Evolutionary conservation across 92 coral and sea anemone genomes (phyloP).

Genomic region (Ricordea florida): DNA sequence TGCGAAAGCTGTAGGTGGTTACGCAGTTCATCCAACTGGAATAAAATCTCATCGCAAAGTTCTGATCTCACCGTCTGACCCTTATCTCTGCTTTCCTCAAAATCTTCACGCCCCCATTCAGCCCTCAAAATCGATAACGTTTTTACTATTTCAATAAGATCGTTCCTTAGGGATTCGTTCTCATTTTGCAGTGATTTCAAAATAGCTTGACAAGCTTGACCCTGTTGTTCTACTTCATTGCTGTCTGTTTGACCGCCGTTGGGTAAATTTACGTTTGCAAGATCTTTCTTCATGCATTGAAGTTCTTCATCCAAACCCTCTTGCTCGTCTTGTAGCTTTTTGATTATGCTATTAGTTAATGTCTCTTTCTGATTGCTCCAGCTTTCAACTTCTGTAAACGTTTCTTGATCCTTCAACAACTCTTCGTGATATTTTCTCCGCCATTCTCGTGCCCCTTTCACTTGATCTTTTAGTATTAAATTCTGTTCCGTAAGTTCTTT

Average conservation of each 20-base stretch:
- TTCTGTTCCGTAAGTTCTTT: slow-evolving; percentile 33
- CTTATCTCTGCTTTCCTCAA: not conserved
- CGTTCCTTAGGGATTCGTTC: slow-evolving; percentile 14
- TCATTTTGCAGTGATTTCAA: not conserved
- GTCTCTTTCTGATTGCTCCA: not conserved
- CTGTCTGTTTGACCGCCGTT: no score
- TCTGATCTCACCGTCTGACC: no score
- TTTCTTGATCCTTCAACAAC: not conserved
- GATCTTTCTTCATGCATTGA: slow-evolving; percentile 2
- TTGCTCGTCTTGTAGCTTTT: slow-evolving; percentile 16
- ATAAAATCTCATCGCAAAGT: no score
- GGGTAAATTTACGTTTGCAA: not conserved
- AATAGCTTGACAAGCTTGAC: slow-evolving; percentile 3
- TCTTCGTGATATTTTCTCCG: slow-evolving; percentile 4
- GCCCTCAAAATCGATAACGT: not conserved
- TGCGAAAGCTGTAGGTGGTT: slow-evolving; percentile 3
- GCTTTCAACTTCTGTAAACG: slow-evolving; percentile 4
- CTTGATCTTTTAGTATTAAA: slow-evolving; percentile 15
- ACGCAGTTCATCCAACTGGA: slow-evolving; percentile 7
- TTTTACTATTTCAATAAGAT: not conserved
- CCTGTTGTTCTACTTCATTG: slow-evolving; percentile 41
- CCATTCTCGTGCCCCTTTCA: slow-evolving; percentile 1
- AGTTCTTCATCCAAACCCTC: slow-evolving; percentile 14
- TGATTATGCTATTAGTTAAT: slow-evolving; percentile 2
- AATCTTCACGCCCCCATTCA: not conserved